Conservation (phyloP, 2,797 vertebrate species). For the Alectoris magna region DNA sequence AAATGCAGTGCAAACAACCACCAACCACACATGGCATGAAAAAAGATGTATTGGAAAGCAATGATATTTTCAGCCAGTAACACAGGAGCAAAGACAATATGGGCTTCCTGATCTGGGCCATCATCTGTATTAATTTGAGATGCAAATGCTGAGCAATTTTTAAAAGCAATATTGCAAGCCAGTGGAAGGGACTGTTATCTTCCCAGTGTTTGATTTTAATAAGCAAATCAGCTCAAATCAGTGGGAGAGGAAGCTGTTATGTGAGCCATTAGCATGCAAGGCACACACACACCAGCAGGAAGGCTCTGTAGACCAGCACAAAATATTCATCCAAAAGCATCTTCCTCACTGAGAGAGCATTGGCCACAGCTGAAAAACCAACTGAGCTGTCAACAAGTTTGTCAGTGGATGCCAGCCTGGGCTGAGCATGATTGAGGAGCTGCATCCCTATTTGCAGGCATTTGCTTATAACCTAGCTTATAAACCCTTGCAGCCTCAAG, state of each 20-base stretch:
- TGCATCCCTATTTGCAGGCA: not conserved
- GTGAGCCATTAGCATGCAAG: not conserved
- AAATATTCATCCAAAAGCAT: not conserved
- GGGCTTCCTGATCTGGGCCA: not conserved
- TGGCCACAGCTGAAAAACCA: rapidly evolving
- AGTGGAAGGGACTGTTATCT: not conserved
- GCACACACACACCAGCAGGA: rapidly evolving
- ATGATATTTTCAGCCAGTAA: not conserved
- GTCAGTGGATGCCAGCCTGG: rapidly evolving
- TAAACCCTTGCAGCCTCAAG: not conserved
- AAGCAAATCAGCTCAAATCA: not conserved
- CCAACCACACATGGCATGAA: not conserved
- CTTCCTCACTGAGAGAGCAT: not conserved
- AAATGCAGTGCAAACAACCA: rapidly evolving
- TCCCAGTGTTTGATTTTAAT: not conserved
- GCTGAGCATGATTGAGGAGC: not conserved
- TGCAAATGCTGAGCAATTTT: not conserved
- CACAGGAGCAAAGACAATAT: not conserved
- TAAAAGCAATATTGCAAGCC: not conserved
- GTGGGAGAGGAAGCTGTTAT: not conserved
- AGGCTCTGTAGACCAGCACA: not conserved
- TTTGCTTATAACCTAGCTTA: not conserved
- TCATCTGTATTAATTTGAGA: not conserved
- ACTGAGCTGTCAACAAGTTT: not conserved
- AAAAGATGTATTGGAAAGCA: rapidly evolving